A percentile compares a stretch with the other conserved stretches of the same genome.
Evolutionary conservation across 2,888 invertebrate genomes (phyloP).

Genomic region (Athalia cordata): DNA sequence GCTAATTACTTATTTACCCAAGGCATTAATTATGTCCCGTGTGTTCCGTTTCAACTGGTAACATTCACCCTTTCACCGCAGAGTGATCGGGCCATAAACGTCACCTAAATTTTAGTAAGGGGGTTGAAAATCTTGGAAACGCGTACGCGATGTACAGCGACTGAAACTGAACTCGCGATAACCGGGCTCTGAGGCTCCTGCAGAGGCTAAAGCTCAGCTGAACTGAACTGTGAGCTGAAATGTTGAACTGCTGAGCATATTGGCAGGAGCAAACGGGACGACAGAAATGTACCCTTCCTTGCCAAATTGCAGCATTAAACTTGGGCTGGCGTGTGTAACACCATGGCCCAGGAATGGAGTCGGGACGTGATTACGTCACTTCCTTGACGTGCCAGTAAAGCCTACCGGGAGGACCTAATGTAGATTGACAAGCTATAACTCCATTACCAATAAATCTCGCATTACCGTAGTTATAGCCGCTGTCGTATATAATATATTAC

Average conservation of each 20-base stretch:
- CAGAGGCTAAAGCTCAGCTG: too few species aligned
- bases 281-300: conserved; percentile 33
- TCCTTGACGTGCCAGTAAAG: conserved; percentile 39
- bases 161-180: too few species aligned
- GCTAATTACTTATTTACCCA: conserved; percentile 39
- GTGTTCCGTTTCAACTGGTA: conserved; percentile 31
- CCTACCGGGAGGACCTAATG: conserved; percentile 50
- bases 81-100: conserved; percentile 39
- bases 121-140: conserved; percentile 17
- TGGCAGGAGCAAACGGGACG: conserved; percentile 28
- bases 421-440: conserved; percentile 57
- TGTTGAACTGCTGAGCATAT: conserved; percentile 9
- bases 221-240: too few species aligned
- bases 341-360: conserved; percentile 27
- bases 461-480: conserved; percentile 48
- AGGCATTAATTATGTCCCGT: conserved; percentile 33
- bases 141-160: too few species aligned
- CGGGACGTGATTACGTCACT: conserved; percentile 38
- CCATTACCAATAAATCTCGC: conserved; percentile 54
- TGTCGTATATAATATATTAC: neutral
- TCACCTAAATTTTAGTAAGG: conserved; percentile 18
- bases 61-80: conserved; percentile 27
- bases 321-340: conserved; percentile 14
- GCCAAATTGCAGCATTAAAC: conserved; percentile 37
- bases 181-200: too few species aligned